Percentiles rank a stretch among this genome's conserved stretches.
These are phyloP conservation scores for Ornithoptera priamus DNA, from an alignment of 2,888 invertebrate species.

Conservation along the genomic window DNA sequence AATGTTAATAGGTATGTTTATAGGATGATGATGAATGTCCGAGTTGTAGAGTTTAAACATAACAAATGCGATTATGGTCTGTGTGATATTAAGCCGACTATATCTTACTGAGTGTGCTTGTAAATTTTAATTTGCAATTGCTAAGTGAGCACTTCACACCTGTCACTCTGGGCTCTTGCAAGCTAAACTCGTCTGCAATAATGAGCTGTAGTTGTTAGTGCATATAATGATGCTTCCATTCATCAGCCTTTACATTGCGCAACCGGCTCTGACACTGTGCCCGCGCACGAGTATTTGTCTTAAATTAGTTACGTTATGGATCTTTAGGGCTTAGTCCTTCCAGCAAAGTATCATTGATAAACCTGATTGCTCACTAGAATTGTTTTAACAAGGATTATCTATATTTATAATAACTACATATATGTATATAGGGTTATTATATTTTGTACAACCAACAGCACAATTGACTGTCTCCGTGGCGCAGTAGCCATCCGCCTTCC, in stretches of 20 bases:
- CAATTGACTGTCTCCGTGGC: too few species aligned
- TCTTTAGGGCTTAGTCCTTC: not conserved
- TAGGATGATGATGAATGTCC: not conserved
- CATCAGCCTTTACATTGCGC: constrained; percentile 16
- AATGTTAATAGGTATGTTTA: not conserved
- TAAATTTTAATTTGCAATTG: constrained; percentile 23
- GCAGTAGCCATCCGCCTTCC: too few species aligned
- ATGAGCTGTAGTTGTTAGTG: constrained; percentile 18
- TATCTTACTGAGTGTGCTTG: constrained; percentile 11
- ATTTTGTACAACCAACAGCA: not conserved
- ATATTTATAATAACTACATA: too few species aligned
- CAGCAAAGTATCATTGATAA: not conserved
- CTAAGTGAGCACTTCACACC: constrained; percentile 8
- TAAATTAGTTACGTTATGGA: constrained; percentile 16
- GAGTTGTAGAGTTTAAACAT: not conserved
- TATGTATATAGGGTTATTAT: not conserved
- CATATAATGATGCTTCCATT: constrained; percentile 23
- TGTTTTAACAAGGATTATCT: not conserved
- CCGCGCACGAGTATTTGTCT: constrained; percentile 1
- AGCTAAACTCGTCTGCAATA: constrained; percentile 10
- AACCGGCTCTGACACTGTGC: constrained; percentile 12
- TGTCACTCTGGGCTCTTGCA: constrained; percentile 4
- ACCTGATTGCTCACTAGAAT: not conserved
- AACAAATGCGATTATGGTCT: not conserved
- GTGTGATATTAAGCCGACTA: not conserved